phyloP scores from a whole-genome alignment of 2,113 vertebrate species.

The Peromyscus leucopus region DNA sequence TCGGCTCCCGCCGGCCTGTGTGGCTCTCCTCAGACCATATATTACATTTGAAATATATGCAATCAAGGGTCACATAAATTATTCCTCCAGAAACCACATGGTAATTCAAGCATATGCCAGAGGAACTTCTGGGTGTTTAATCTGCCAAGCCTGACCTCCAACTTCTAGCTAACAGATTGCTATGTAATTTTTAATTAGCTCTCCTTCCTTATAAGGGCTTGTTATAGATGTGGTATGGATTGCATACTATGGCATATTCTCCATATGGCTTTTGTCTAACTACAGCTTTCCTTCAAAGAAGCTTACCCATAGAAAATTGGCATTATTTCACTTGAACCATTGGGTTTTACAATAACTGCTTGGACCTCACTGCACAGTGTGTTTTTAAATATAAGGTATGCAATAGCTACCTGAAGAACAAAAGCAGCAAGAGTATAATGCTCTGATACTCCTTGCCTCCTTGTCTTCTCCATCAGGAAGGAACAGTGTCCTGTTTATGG shows the following conservation, averaged over 20 bases:
- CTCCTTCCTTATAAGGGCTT: slow-evolving; percentile 45
- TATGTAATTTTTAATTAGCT: slow-evolving; percentile 63
- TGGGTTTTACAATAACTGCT: neutral
- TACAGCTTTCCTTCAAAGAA: neutral
- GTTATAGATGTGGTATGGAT: neutral
- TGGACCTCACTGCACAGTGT: neutral
- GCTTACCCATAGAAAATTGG: neutral
- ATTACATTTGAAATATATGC: slow-evolving; percentile 32
- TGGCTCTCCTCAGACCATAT: neutral
- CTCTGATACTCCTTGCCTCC: slow-evolving; percentile 52
- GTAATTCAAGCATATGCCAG: slow-evolving; percentile 2
- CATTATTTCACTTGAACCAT: neutral
- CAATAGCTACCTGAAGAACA: slow-evolving; percentile 3
- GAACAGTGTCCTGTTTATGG: slow-evolving; percentile 61
- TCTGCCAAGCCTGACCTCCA: slow-evolving; percentile 55
- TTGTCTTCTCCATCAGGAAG: neutral
- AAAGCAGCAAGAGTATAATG: slow-evolving; percentile 46
- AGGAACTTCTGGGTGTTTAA: slow-evolving; percentile 43
- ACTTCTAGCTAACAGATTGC: slow-evolving; percentile 50
- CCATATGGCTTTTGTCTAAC: slow-evolving; percentile 30
- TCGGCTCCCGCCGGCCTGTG: neutral
- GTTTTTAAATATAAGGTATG: slow-evolving; percentile 56
- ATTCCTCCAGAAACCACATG: neutral
- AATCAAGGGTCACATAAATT: neutral
- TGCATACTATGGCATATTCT: neutral